Evolutionary conservation across 2,797 vertebrate species (phyloP), one percentile per base, ranked within the genome.

Genomic region (Hypotaenidia okinawae): DNA sequence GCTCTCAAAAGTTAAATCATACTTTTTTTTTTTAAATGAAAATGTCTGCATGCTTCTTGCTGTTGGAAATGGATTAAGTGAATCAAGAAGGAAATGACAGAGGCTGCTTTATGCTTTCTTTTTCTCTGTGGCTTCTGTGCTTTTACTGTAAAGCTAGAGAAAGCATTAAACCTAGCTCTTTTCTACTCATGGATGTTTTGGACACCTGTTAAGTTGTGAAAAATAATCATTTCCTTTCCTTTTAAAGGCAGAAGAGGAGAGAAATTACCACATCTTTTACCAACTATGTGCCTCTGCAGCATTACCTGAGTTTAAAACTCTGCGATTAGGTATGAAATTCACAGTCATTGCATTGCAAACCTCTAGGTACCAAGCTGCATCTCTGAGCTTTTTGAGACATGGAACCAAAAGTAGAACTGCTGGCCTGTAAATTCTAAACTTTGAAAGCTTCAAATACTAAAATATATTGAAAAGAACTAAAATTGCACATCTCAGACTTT

Each of bases 191-290:
- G 59, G 27, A 43, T 91, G 37, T 85, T 92, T 70, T 84, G 89
- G 54, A 37, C 37, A 51, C n/a, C 64, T 49, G 27, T 83, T 66
- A 76, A 43, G 76, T 62, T 61, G 37, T 87, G 54, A 90, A 94
- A 89, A 91, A 80, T 87, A 96, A 96, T 67, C 7, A 80, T 68
- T 74, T 84, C 27, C 95, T 84, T 78, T 97, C 95, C 96, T 94
- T 95, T 97, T 98, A 74, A 97, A 99, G 99, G 99, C 99, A 76
- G 99, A 99, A 72, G 99, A 99, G 55, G 99, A 99, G 96, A 98
- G 99, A 97, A 99, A 99, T 97, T 99, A 99, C 95, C 99, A 99
- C 87, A 98, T 99, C 97, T 99, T 99, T 98, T 99, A 99, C 97
- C 99, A 99, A 89, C 99, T 99, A 73, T 99, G 99, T 98, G 99